phyloP scores from a whole-genome alignment of 2,113 vertebrate species.

The Cathartes aura region DNA sequence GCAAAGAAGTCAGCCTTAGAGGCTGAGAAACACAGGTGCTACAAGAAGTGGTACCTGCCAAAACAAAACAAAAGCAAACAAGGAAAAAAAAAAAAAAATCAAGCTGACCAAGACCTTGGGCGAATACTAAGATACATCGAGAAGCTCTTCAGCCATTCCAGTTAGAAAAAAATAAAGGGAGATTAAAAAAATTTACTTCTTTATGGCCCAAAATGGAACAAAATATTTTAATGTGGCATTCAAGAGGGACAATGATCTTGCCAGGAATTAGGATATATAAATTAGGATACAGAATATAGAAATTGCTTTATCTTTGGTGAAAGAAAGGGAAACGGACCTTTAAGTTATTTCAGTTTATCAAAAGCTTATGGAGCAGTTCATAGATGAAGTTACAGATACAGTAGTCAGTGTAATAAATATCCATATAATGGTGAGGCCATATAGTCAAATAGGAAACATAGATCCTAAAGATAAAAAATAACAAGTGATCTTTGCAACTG shows the following conservation, averaged over 20 bases:
- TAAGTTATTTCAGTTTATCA: background rate
- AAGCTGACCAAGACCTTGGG: background rate
- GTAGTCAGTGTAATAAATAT: background rate
- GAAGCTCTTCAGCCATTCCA: background rate
- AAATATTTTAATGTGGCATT: background rate
- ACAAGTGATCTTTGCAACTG: background rate
- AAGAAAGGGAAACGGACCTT: background rate
- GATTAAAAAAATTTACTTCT: background rate
- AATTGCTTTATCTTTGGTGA: background rate
- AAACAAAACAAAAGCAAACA: background rate
- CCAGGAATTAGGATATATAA: background rate
- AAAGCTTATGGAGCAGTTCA: background rate
- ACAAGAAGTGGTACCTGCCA: background rate
- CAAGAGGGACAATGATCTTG: background rate
- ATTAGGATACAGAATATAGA: background rate
- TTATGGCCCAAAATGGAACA: background rate
- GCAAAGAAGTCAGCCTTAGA: background rate
- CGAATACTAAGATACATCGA: background rate
- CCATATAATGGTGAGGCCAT: background rate
- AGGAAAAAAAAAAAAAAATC: background rate
- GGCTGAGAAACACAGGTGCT: background rate
- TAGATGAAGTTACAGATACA: background rate
- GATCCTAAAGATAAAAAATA: background rate
- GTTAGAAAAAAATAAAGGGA: background rate
- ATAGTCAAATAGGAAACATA: background rate